These are phyloP conservation scores for Sanderia malayensis DNA, from an alignment of 30 jellyfish, hydroid and myxozoan genomes.

Conservation along the genomic window DNA sequence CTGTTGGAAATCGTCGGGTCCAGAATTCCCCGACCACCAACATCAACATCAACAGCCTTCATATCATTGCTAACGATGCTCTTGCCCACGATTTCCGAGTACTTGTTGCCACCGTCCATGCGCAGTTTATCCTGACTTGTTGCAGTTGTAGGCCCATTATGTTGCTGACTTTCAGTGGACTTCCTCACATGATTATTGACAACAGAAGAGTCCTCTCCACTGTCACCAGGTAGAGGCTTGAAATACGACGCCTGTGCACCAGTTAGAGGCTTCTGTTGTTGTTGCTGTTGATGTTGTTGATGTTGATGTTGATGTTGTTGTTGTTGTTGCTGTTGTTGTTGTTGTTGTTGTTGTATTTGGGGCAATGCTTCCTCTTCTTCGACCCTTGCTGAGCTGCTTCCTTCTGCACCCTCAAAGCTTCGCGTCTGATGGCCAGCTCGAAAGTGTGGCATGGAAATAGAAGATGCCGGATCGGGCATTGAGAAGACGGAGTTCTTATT, in stretches of 20 bases:
- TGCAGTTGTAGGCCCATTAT: too few species aligned
- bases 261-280: too few species aligned
- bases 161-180: too few species aligned
- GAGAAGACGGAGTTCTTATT: neutral
- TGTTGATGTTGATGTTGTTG: neutral
- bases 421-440: neutral
- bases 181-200: too few species aligned
- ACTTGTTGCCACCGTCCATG: too few species aligned
- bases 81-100: too few species aligned
- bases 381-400: neutral
- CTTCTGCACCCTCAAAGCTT: neutral
- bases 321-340: neutral
- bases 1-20: conserved; percentile 7
- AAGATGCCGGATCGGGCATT: conserved; percentile 2
- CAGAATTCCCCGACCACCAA: too few species aligned
- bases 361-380: neutral
- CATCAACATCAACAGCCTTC: too few species aligned
- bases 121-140: too few species aligned
- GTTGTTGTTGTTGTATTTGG: neutral
- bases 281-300: neutral
- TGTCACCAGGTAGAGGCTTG: neutral
- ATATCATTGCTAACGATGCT: too few species aligned
- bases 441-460: neutral
- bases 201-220: too few species aligned
- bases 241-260: neutral